Percentiles rank a stretch among this genome's conserved stretches.
Conservation (phyloP, 2,888 invertebrate genomes). For the Ochropleura leucogaster region DNA sequence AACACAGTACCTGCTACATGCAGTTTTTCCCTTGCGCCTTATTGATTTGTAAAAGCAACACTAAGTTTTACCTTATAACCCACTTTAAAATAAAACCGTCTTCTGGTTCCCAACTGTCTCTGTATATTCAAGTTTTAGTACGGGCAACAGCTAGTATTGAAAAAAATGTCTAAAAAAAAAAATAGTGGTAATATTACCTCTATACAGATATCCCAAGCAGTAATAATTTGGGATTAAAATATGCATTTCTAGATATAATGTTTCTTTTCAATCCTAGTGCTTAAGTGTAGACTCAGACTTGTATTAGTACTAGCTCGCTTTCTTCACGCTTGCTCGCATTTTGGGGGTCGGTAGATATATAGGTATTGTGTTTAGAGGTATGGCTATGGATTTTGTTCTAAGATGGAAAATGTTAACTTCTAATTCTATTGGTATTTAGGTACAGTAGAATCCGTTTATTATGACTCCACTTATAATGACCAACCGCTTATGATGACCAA, state of each 20-base stretch:
- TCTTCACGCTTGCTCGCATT: constrained; percentile 40
- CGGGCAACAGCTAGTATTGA: no score
- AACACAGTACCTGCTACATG: no score
- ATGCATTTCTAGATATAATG: constrained; percentile 82
- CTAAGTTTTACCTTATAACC: no score
- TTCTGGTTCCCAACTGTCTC: no score
- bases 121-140: no score
- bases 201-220: constrained; percentile 66
- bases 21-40: no score
- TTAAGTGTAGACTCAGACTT: constrained; percentile 55
- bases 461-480: no score
- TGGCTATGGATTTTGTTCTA: not conserved
- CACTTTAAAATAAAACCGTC: no score
- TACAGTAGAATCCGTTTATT: no score
- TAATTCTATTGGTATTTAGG: no score
- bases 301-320: constrained; percentile 37
- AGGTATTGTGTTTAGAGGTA: not conserved
- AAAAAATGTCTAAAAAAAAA: not conserved
- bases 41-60: no score
- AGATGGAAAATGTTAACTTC: not conserved
- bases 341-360: constrained; percentile 9
- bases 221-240: constrained; percentile 90
- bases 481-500: no score
- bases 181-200: constrained; percentile 72
- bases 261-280: constrained; percentile 80